These are phyloP conservation scores for Distichodus sexfasciatus DNA, from an alignment of 2,797 vertebrate species.

Conservation along the genomic window DNA sequence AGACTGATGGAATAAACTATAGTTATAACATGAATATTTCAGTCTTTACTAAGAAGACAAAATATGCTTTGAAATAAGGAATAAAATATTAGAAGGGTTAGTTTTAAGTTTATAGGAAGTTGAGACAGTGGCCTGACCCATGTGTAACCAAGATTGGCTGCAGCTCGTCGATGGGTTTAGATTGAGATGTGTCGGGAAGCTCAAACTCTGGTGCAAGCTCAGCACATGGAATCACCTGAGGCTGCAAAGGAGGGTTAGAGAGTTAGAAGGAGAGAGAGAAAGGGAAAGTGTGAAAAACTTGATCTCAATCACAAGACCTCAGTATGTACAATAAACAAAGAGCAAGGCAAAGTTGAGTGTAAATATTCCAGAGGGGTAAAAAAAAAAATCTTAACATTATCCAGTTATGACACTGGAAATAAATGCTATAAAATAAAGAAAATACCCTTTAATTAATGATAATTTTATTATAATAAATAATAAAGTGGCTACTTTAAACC, in stretches of 20 bases:
- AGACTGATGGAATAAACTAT: neutral
- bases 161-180: slow-evolving; percentile 1
- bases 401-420: too few species aligned
- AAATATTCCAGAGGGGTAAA: neutral
- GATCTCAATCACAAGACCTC: neutral
- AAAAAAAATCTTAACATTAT: too few species aligned
- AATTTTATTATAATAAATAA: too few species aligned
- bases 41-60: too few species aligned
- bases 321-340: neutral
- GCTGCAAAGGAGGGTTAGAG: slow-evolving; percentile 22
- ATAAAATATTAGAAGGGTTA: too few species aligned
- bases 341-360: neutral
- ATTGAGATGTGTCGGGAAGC: slow-evolving; percentile 46
- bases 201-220: slow-evolving; percentile 68
- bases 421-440: too few species aligned
- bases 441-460: too few species aligned
- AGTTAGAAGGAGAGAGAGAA: neutral
- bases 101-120: too few species aligned
- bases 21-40: too few species aligned
- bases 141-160: neutral
- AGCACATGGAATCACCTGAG: slow-evolving; percentile 69
- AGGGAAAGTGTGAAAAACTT: neutral
- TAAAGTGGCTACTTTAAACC: too few species aligned
- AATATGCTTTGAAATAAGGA: too few species aligned
- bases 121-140: slow-evolving; percentile 31